Percentiles rank a stretch among this genome's conserved stretches.
Conservation (phyloP, 2,888 invertebrate genomes). For the Nebria salina region DNA sequence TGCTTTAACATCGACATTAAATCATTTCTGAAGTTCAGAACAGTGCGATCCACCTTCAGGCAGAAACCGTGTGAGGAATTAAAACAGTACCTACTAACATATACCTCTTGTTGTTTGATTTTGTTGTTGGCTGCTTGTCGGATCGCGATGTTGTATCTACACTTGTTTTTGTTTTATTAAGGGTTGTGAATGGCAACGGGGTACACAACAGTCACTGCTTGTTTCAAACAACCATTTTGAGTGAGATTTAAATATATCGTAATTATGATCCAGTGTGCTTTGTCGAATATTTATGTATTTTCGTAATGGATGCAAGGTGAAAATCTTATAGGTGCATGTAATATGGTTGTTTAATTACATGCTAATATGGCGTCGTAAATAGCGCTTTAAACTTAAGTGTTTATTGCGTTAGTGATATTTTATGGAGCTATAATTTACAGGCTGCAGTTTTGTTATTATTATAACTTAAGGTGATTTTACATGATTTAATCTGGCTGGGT, state of each 20-base stretch:
- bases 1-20: slow-evolving; percentile 56
- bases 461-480: not conserved
- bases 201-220: not conserved
- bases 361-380: slow-evolving; percentile 18
- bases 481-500: not conserved
- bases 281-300: not conserved
- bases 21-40: slow-evolving; percentile 54
- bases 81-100: not conserved
- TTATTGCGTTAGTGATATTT: slow-evolving; percentile 6
- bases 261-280: not conserved
- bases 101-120: not conserved
- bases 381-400: slow-evolving; percentile 7
- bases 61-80: slow-evolving; percentile 15
- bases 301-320: not conserved
- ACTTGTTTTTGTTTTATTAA: not conserved
- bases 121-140: slow-evolving; percentile 3
- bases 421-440: not conserved
- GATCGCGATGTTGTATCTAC: slow-evolving; percentile 9
- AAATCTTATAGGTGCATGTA: no score
- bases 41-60: slow-evolving; percentile 9
- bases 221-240: no score
- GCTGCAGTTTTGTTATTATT: not conserved
- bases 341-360: slow-evolving; percentile 13
- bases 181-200: not conserved
- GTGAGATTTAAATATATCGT: not conserved